phyloP scores from a whole-genome alignment of 2,113 vertebrate genomes.

The Xenotilapia longispinis region DNA sequence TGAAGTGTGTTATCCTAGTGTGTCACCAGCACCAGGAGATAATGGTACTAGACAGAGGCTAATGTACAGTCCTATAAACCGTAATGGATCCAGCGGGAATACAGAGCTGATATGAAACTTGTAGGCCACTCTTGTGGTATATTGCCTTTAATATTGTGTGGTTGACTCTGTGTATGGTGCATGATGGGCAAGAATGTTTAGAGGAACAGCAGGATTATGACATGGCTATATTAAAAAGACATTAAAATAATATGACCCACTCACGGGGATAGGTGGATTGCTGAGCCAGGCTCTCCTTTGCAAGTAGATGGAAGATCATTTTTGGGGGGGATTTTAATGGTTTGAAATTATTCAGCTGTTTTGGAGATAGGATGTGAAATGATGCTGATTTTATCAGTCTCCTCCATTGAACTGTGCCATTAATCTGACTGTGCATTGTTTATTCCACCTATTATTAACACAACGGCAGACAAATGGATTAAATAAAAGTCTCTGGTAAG shows the following conservation, averaged over 20 bases:
- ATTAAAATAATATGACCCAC: slow-evolving; percentile 33
- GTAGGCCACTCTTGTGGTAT: slow-evolving; percentile 31
- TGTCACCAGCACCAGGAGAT: slow-evolving; percentile 33
- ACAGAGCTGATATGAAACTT: slow-evolving; percentile 43
- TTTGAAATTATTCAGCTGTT: slow-evolving; percentile 28
- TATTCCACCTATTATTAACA: not conserved
- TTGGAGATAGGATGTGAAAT: slow-evolving; percentile 10
- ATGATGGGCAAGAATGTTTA: slow-evolving; percentile 31
- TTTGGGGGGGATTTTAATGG: slow-evolving; percentile 19
- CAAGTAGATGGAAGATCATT: slow-evolving; percentile 12
- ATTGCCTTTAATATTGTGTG: slow-evolving; percentile 54
- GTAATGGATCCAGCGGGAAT: slow-evolving; percentile 52
- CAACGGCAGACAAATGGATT: not conserved
- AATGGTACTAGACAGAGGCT: slow-evolving; percentile 42
- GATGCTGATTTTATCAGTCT: slow-evolving; percentile 17
- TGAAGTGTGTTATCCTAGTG: not conserved
- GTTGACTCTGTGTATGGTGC: slow-evolving; percentile 33
- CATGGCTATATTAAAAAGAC: slow-evolving; percentile 48
- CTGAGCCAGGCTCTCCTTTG: not conserved
- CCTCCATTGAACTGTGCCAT: not conserved
- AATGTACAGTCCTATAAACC: slow-evolving; percentile 59
- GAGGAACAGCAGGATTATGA: slow-evolving; percentile 43
- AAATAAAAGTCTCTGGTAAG: not conserved
- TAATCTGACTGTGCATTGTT: slow-evolving; percentile 10
- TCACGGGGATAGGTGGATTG: not conserved